Evolutionary conservation across 2,113 vertebrate genomes (phyloP).

Genomic region (Theristicus caerulescens): DNA sequence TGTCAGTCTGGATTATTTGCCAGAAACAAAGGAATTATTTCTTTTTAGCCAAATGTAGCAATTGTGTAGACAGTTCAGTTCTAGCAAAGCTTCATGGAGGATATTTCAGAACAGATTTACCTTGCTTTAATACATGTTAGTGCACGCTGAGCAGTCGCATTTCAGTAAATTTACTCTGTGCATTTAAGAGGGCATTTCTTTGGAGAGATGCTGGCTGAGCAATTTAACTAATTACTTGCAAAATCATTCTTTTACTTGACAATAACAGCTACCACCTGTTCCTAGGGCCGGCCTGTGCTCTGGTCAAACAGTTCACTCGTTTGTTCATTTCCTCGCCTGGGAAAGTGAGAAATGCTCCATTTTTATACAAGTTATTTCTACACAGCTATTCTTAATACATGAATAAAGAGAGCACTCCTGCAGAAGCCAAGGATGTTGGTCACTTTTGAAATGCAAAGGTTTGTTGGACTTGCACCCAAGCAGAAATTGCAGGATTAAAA

Average conservation of each 20-base stretch:
- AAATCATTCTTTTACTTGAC: slow-evolving; percentile 4
- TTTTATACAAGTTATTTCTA: neutral
- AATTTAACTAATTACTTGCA: slow-evolving; percentile 11
- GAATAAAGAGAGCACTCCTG: neutral
- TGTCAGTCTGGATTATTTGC: neutral
- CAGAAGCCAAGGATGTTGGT: neutral
- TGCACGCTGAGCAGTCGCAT: neutral
- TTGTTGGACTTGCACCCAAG: neutral
- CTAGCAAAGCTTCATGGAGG: neutral
- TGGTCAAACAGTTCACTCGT: neutral
- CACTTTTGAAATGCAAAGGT: neutral
- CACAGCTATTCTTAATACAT: neutral
- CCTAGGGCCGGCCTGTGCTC: neutral
- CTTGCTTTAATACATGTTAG: neutral
- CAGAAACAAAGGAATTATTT: neutral
- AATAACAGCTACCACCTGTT: slow-evolving; percentile 25
- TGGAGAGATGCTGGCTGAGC: neutral
- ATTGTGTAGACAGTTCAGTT: neutral
- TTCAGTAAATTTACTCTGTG: neutral
- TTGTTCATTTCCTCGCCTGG: neutral
- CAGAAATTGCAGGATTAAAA: neutral
- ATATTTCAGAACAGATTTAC: neutral
- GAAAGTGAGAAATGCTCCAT: neutral
- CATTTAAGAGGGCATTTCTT: neutral
- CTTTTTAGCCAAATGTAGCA: neutral